Evolutionary conservation across 2,113 vertebrate genomes (phyloP), one percentile per base, ranked within the genome.

Genomic region (Megaceryle torquata): DNA sequence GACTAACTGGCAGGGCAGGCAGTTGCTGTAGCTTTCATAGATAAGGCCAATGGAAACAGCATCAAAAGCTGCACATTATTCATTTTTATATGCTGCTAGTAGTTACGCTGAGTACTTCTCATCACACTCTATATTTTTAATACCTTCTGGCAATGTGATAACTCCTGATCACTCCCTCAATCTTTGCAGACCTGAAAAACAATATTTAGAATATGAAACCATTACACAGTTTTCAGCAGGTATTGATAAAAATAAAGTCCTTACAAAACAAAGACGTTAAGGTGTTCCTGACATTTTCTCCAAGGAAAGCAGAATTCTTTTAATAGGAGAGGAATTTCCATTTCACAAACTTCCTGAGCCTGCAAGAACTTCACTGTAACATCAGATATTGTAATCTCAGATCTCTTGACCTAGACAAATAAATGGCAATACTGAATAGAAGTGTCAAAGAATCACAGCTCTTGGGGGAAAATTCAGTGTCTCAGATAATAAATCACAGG

Each of bases 41-140:
- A 88, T 90, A 88, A 95, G 46, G 53, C 46, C 89, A 95, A 91
- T 37, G 72, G 80, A 93, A 96, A 84, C 64, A 81, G 11, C 76
- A 91, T 92, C 94, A 96, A 78, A 94, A 96, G 68, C 46, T 91
- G 77, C 39, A 77, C 29, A 46, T 86, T 88, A 92, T 85, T 94
- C 48, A 93, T 96, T 96, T 97, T 95, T 91, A 82, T 89, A 74
- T 50, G 68, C 48, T 94, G 35, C 56, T 72, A 82, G 87, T 80
- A 81, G 67, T 93, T 80, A 82, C 69, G 71, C 11, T 53, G 82
- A 95, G 61, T 37, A 82, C 46, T 93, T 57, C 92, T 92, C 85
- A 82, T 88, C 71, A 96, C 26, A n/a, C 12, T 72, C 87, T 84
- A 7, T 78, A 48, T 85, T 89, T 88, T 37, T 89, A 93, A 82